phyloP scores from a whole-genome alignment of 2,888 invertebrate species.

The Xestia sexstrigata region DNA sequence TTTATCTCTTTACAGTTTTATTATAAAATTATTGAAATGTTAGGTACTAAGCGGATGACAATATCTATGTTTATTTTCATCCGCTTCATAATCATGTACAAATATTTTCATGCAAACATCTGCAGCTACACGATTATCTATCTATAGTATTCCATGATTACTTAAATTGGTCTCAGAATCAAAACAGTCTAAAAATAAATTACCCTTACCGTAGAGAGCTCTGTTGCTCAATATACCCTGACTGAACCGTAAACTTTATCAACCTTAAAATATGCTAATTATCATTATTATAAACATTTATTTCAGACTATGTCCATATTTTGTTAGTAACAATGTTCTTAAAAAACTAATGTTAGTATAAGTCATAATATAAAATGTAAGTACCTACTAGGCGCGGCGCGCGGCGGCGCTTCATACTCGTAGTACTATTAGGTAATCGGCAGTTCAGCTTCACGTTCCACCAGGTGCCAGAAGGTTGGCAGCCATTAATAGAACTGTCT shows the following conservation, averaged over 20 bases:
- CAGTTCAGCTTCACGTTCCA: slow-evolving; percentile 22
- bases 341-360: background rate
- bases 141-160: background rate
- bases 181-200: background rate
- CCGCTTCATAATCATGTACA: background rate
- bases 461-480: slow-evolving; percentile 10
- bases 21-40: background rate
- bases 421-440: slow-evolving; percentile 24
- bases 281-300: too few relatives aligned
- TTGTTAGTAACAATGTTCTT: too few relatives aligned
- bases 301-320: too few relatives aligned
- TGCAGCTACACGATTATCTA: background rate
- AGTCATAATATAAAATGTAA: background rate
- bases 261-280: background rate
- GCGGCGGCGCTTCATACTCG: background rate
- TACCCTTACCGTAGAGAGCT: background rate
- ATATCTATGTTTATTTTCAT: background rate
- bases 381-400: background rate
- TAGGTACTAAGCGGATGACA: background rate
- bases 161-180: background rate
- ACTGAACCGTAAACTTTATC: background rate
- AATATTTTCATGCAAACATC: background rate
- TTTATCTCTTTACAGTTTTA: background rate
- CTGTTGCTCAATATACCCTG: background rate
- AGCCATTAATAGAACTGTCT: slow-evolving; percentile 56